Conservation (phyloP, 2,888 invertebrate species). For the Hirudinaria manillensis region DNA sequence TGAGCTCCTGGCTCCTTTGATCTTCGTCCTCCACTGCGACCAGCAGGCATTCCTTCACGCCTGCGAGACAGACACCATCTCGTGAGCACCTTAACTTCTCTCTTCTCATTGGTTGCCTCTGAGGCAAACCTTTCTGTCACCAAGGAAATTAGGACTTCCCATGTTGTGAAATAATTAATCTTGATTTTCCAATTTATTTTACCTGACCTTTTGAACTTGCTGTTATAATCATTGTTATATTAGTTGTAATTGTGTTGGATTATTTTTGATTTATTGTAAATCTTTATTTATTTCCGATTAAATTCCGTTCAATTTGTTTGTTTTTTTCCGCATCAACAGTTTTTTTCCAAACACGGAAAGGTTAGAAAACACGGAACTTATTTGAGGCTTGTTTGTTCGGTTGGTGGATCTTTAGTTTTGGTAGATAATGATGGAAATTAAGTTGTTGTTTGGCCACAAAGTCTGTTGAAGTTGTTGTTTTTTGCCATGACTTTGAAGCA, state of each 20-base stretch:
- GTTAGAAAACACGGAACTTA: slow-evolving; percentile 6
- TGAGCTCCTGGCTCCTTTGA: slow-evolving; percentile 72
- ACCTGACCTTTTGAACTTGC: background rate
- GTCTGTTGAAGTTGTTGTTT: too few species aligned
- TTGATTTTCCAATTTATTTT: background rate
- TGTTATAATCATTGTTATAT: too few species aligned
- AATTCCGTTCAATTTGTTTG: slow-evolving; percentile 3
- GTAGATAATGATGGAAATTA: background rate
- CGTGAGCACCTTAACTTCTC: slow-evolving; percentile 46
- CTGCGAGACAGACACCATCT: slow-evolving; percentile 56
- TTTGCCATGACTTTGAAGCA: too few species aligned
- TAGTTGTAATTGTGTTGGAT: background rate
- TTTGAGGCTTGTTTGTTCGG: too few species aligned
- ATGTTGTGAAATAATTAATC: background rate
- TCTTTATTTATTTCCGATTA: background rate
- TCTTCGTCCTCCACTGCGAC: slow-evolving; percentile 72
- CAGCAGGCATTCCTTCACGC: slow-evolving; percentile 65
- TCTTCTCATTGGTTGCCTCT: too few species aligned
- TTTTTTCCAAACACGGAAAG: slow-evolving; percentile 23
- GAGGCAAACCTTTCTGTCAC: background rate
- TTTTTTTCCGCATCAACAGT: slow-evolving; percentile 23
- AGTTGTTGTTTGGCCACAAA: too few species aligned
- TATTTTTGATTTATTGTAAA: background rate
- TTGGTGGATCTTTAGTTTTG: too few species aligned
- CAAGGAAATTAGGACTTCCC: background rate